phyloP scores from a whole-genome alignment of 2,113 vertebrate species.

The Albula goreensis region DNA sequence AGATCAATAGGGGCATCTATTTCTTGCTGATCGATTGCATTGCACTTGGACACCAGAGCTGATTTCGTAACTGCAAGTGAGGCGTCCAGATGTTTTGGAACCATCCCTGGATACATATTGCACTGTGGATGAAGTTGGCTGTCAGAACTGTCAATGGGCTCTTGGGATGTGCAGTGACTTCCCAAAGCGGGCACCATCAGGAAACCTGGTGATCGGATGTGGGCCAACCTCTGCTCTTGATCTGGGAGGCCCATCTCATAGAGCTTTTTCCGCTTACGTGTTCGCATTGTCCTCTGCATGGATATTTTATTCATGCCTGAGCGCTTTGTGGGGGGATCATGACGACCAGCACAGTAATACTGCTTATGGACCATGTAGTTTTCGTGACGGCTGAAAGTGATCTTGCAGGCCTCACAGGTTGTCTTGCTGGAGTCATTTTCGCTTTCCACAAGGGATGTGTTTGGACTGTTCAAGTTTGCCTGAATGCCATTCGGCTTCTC shows the following conservation, averaged over 20 bases:
- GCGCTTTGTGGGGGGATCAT: slow-evolving; percentile 81
- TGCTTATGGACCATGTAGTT: slow-evolving; percentile 87
- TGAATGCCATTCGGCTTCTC: slow-evolving; percentile 77
- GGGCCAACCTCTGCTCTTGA: slow-evolving; percentile 72
- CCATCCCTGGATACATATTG: slow-evolving; percentile 78
- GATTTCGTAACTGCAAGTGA: slow-evolving; percentile 77
- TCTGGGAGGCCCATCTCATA: slow-evolving; percentile 81
- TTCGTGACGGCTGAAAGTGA: slow-evolving; percentile 85
- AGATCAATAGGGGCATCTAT: slow-evolving; percentile 88
- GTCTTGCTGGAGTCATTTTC: slow-evolving; percentile 80
- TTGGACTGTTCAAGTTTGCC: slow-evolving; percentile 71
- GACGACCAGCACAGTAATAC: slow-evolving; percentile 85
- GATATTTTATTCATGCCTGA: slow-evolving; percentile 77
- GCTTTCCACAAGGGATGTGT: slow-evolving; percentile 62
- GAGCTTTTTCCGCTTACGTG: slow-evolving; percentile 84
- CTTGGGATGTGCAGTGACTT: slow-evolving; percentile 78
- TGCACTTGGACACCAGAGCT: slow-evolving; percentile 74
- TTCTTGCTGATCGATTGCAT: slow-evolving; percentile 73
- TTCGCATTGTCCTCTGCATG: slow-evolving; percentile 82
- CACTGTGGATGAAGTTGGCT: slow-evolving; percentile 79
- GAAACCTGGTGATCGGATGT: slow-evolving; percentile 71
- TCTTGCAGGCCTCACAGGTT: slow-evolving; percentile 85
- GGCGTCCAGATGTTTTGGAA: slow-evolving; percentile 80
- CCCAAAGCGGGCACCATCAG: slow-evolving; percentile 72
- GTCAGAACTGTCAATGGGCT: slow-evolving; percentile 70